These are phyloP conservation scores for Drosophila watanabei DNA, from an alignment of 1,140 invertebrate genomes.

Conservation along the genomic window DNA sequence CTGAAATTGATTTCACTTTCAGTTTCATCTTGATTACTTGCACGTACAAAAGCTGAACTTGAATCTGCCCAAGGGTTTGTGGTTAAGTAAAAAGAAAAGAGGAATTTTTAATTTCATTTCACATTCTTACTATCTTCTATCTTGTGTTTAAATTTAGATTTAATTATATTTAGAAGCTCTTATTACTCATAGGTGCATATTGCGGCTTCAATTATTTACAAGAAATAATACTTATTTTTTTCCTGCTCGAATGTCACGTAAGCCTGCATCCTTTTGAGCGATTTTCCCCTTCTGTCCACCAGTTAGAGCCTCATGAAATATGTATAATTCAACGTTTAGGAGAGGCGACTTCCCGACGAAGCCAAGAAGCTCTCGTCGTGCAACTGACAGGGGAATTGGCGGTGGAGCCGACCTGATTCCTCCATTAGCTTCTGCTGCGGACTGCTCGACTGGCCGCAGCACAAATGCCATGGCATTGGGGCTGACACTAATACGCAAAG, in stretches of 20 bases:
- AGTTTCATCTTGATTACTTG: neutral
- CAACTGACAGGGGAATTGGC: constrained; percentile 55
- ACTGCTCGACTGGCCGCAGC: constrained; percentile 51
- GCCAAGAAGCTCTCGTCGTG: constrained; percentile 14
- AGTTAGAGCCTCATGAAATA: constrained; percentile 62
- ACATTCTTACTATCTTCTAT: too few species aligned
- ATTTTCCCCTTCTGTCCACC: constrained; percentile 37
- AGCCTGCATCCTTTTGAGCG: constrained; percentile 32
- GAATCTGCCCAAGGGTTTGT: neutral
- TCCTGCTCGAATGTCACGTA: neutral
- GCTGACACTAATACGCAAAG: constrained; percentile 77
- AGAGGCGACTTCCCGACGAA: neutral
- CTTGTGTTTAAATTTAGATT: too few species aligned
- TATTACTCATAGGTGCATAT: too few species aligned
- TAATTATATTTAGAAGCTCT: neutral
- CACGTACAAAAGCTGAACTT: neutral
- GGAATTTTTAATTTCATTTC: neutral
- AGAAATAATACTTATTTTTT: neutral
- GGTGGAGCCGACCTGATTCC: constrained; percentile 1
- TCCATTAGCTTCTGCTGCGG: constrained; percentile 37
- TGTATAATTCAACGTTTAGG: constrained; percentile 71
- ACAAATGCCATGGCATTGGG: constrained; percentile 69
- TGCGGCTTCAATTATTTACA: neutral
- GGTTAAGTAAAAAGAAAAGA: neutral
- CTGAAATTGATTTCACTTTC: constrained; percentile 13